Percentiles rank a stretch among this genome's conserved stretches.
Conservation (phyloP, 2,888 invertebrate species). For the Leptura quadrifasciata region DNA sequence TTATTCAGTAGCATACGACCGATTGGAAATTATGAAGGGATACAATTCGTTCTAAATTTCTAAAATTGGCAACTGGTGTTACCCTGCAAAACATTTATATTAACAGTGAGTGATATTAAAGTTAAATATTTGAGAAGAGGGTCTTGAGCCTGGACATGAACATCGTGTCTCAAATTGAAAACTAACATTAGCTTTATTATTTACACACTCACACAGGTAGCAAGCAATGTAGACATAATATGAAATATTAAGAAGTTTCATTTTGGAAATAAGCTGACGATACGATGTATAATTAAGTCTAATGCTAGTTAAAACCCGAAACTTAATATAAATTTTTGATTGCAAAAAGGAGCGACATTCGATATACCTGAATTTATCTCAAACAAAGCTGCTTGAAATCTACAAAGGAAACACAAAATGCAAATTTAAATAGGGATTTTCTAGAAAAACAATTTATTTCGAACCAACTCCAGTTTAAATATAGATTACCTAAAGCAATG, state of each 20-base stretch:
- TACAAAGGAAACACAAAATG: conserved; percentile 45
- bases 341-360: conserved; percentile 34
- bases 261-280: background rate
- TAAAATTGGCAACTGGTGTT: background rate
- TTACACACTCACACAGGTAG: conserved; percentile 10
- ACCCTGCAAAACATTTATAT: conserved; percentile 16
- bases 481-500: conserved; percentile 41
- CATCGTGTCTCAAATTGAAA: conserved; percentile 27
- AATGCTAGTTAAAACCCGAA: conserved; percentile 16
- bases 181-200: conserved; percentile 27
- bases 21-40: background rate
- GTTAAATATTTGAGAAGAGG: conserved; percentile 34
- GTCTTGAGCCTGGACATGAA: conserved; percentile 9
- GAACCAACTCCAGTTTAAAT: conserved; percentile 43
- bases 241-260: conserved; percentile 17
- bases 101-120: conserved; percentile 9
- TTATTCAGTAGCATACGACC: no score
- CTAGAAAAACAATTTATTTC: conserved; percentile 48
- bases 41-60: background rate
- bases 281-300: conserved; percentile 1
- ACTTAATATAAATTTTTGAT: conserved; percentile 45
- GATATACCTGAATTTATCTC: conserved; percentile 32
- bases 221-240: background rate
- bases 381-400: conserved; percentile 43
- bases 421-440: conserved; percentile 47